Conservation (phyloP, 2,113 vertebrate species). For the Bufo gargarizans region DNA sequence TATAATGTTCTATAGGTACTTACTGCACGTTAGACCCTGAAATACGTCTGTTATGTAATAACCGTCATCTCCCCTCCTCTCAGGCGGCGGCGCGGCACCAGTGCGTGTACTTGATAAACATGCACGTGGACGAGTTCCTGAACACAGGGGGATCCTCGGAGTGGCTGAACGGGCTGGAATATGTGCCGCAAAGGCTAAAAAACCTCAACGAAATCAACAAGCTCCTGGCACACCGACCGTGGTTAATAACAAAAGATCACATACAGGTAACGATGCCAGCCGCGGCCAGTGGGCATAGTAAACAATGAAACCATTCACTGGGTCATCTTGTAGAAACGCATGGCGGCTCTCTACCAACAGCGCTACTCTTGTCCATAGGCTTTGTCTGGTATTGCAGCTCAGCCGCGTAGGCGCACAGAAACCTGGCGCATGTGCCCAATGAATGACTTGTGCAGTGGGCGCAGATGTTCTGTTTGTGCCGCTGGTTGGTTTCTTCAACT, state of each 20-base stretch:
- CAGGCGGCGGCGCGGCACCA: conserved; percentile 84
- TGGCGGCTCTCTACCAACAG: background rate
- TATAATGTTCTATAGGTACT: no score
- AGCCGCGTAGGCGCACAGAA: background rate
- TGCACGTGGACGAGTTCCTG: conserved; percentile 84
- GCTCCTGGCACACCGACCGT: conserved; percentile 83
- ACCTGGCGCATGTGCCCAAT: no score
- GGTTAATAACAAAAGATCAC: conserved; percentile 85
- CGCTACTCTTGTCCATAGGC: background rate
- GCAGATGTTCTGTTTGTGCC: no score
- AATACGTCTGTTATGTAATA: background rate
- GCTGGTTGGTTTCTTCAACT: background rate
- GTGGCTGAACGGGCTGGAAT: conserved; percentile 83
- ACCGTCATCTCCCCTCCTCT: background rate
- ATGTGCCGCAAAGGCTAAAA: conserved; percentile 82
- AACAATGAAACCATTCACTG: no score
- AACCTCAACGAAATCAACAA: conserved; percentile 87
- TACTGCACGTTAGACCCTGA: no score
- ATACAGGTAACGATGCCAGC: conserved; percentile 76
- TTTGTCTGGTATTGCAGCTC: background rate
- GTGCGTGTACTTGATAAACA: conserved; percentile 84
- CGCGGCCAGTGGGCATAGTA: background rate
- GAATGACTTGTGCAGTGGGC: no score
- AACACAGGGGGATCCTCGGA: conserved; percentile 82
- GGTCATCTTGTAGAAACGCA: background rate